Percentiles rank a stretch among this genome's conserved stretches.
Evolutionary conservation across 2,797 vertebrate genomes (phyloP).

Genomic region (Coregonus sp.): DNA sequence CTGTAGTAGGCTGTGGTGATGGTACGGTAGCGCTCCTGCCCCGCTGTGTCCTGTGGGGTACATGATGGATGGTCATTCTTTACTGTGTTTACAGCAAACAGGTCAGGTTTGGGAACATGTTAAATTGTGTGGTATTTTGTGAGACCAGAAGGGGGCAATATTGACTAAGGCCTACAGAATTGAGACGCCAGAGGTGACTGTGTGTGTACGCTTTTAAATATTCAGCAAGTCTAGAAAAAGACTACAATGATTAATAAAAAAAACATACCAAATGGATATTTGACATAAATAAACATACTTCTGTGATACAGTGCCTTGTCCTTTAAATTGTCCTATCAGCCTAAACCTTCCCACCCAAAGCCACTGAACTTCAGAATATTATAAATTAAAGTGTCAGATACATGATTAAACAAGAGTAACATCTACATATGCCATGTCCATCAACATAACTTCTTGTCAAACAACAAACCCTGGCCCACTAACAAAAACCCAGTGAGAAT

Average conservation of each 20-base stretch:
- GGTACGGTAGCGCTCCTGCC: slow-evolving; percentile 90
- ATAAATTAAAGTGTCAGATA: slow-evolving; percentile 23
- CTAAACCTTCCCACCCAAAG: neutral
- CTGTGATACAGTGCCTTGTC: neutral
- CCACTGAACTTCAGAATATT: neutral
- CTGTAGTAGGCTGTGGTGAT: slow-evolving; percentile 94
- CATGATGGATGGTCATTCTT: neutral
- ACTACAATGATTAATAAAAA: neutral
- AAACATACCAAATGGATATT: neutral
- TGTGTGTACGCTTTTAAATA: neutral
- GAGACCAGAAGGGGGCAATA: slow-evolving; percentile 51
- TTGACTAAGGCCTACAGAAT: slow-evolving; percentile 1
- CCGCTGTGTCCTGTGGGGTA: slow-evolving; percentile 84
- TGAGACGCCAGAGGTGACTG: too few species aligned
- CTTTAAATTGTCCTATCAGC: neutral
- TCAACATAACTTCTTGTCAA: slow-evolving; percentile 23
- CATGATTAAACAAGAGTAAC: slow-evolving; percentile 15
- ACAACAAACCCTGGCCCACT: slow-evolving; percentile 10
- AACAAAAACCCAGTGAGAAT: neutral
- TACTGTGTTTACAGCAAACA: neutral
- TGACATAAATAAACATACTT: neutral
- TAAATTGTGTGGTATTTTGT: neutral
- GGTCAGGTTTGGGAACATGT: neutral
- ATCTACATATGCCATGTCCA: slow-evolving; percentile 22
- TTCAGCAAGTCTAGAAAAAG: neutral